These are phyloP conservation scores for Athrips mouffetella DNA, from an alignment of 2,888 invertebrate genomes.

Conservation along the genomic window DNA sequence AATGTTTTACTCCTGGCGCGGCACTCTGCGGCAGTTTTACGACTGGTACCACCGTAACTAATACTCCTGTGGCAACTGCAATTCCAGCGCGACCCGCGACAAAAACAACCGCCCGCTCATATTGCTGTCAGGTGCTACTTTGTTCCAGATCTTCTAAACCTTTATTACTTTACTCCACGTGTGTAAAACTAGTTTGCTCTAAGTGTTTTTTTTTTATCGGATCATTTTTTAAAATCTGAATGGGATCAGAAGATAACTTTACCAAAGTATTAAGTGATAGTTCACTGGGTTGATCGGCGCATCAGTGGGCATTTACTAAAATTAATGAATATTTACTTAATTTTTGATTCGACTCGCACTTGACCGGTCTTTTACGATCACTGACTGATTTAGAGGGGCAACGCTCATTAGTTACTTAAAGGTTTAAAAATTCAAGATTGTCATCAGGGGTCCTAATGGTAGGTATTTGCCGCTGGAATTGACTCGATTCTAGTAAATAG, in stretches of 20 bases:
- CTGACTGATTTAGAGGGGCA: too few species aligned
- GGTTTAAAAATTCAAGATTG: conserved; percentile 36
- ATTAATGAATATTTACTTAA: too few species aligned
- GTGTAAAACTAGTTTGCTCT: background rate
- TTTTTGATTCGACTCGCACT: too few species aligned
- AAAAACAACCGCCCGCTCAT: conserved; percentile 39
- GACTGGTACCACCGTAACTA: conserved; percentile 33
- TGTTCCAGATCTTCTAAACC: conserved; percentile 8
- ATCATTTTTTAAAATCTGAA: too few species aligned
- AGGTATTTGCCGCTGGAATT: conserved; percentile 57
- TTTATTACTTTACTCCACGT: background rate
- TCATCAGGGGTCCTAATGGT: conserved; percentile 30
- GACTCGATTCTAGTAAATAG: conserved; percentile 46
- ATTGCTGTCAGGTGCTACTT: conserved; percentile 30
- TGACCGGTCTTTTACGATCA: too few species aligned
- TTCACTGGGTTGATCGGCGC: too few species aligned
- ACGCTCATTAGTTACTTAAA: too few species aligned
- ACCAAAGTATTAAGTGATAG: too few species aligned
- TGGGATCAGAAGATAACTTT: too few species aligned
- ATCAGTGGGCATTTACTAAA: too few species aligned
- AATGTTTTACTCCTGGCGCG: conserved; percentile 14
- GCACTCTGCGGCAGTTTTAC: conserved; percentile 15
- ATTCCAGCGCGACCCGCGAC: conserved; percentile 33
- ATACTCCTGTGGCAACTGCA: conserved; percentile 35
- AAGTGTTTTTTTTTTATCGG: background rate